phyloP scores from a whole-genome alignment of 2,113 vertebrate species.

The Paratilapia polleni region DNA sequence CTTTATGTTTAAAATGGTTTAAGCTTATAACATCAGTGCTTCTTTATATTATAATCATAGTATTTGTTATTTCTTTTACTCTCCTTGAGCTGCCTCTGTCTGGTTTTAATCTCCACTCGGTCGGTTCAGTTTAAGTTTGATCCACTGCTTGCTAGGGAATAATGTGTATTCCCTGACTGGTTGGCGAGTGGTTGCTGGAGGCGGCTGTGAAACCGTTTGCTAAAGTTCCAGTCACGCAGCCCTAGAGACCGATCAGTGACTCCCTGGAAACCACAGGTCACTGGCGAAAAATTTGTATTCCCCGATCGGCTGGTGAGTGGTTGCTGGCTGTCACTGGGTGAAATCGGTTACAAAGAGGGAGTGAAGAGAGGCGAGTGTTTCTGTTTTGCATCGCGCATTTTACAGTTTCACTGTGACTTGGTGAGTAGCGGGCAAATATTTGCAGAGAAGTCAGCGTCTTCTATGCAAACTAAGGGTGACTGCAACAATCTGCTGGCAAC shows the following conservation, averaged over 20 bases:
- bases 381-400: no score
- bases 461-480: background rate
- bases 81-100: fast-evolving
- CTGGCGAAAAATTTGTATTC: no score
- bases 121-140: background rate
- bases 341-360: no score
- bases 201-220: background rate
- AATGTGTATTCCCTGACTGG: fast-evolving
- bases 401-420: no score
- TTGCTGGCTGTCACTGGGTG: fast-evolving
- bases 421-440: no score
- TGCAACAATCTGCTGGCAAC: background rate
- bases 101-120: background rate
- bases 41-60: background rate
- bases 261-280: background rate
- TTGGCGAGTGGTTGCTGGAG: background rate
- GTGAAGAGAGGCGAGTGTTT: no score
- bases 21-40: background rate
- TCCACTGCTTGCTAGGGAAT: background rate
- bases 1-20: background rate
- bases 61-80: background rate
- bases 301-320: fast-evolving
- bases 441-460: no score
- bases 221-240: background rate
- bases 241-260: background rate